A percentile compares a stretch with the other conserved stretches of the same genome.
phyloP scores from a whole-genome alignment of 1,140 invertebrate genomes.

The Formica exsecta region DNA sequence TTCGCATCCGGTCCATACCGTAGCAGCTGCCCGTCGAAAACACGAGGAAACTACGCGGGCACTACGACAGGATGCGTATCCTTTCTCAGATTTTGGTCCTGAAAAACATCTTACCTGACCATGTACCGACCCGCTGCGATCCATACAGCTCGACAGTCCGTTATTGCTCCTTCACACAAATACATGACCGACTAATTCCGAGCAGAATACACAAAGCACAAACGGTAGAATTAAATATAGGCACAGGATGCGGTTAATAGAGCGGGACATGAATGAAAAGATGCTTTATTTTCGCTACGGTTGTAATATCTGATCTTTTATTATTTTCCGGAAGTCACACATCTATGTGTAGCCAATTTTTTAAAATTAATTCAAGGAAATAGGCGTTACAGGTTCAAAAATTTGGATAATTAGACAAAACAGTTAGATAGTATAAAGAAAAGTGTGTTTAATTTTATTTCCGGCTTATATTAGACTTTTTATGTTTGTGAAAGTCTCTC shows the following conservation, averaged over 20 bases:
- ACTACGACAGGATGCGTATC: conserved; percentile 66
- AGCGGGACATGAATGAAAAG: conserved; percentile 16
- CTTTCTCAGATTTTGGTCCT: conserved; percentile 47
- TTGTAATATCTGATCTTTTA: neutral
- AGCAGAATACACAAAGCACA: conserved; percentile 37
- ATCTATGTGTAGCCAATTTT: neutral
- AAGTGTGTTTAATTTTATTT: neutral
- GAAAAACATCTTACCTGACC: conserved; percentile 8
- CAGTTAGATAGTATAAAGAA: neutral
- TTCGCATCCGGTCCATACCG: conserved; percentile 48
- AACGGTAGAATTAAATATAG: neutral
- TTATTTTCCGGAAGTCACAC: neutral
- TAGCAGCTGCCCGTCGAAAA: conserved; percentile 56
- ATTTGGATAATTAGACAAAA: neutral
- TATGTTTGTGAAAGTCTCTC: neutral
- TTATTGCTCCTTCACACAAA: conserved; percentile 27
- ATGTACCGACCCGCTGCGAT: neutral
- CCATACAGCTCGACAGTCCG: neutral
- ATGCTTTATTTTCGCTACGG: neutral
- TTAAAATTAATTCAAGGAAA: neutral
- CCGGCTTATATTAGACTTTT: neutral
- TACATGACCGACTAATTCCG: conserved; percentile 29
- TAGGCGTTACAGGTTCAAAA: neutral
- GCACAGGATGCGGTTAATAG: conserved; percentile 47
- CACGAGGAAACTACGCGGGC: conserved; percentile 12